Percentiles rank a stretch among this genome's conserved stretches.
These are phyloP conservation scores for Sebastes kiyomatsui DNA, from an alignment of 2,797 vertebrate species.

Conservation along the genomic window DNA sequence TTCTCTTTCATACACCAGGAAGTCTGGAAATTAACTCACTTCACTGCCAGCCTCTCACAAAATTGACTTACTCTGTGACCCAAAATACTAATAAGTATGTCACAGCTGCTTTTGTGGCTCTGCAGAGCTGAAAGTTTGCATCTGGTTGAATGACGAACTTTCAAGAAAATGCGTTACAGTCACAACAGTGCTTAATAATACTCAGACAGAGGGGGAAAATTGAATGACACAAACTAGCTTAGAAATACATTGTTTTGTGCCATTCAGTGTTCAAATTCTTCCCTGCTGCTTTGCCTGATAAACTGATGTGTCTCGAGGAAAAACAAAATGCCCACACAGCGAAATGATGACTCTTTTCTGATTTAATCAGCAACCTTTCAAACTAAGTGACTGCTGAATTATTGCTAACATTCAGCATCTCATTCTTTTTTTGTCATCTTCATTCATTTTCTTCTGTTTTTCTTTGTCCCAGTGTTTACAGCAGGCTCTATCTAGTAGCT, in stretches of 20 bases:
- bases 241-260: not conserved
- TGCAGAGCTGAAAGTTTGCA: not conserved
- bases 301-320: not conserved
- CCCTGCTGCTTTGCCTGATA: not conserved
- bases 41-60: not conserved
- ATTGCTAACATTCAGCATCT: slow-evolving; percentile 1
- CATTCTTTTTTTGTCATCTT: not conserved
- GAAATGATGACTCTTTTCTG: slow-evolving; percentile 1
- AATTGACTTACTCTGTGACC: slow-evolving; percentile 10
- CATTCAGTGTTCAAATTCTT: not conserved
- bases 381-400: not conserved
- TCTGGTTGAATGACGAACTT: not conserved
- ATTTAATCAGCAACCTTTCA: slow-evolving; percentile 27
- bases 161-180: slow-evolving; percentile 20
- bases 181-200: not conserved
- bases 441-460: not conserved
- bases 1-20: not conserved
- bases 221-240: not conserved
- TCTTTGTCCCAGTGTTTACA: not conserved
- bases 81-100: slow-evolving; percentile 5
- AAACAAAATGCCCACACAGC: not conserved
- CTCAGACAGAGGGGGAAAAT: not conserved
- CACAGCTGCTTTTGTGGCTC: not conserved
- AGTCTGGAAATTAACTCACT: not conserved
- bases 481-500: not conserved